Evolutionary conservation across 2,888 invertebrate genomes (phyloP).

Genomic region (Agrochola lota): DNA sequence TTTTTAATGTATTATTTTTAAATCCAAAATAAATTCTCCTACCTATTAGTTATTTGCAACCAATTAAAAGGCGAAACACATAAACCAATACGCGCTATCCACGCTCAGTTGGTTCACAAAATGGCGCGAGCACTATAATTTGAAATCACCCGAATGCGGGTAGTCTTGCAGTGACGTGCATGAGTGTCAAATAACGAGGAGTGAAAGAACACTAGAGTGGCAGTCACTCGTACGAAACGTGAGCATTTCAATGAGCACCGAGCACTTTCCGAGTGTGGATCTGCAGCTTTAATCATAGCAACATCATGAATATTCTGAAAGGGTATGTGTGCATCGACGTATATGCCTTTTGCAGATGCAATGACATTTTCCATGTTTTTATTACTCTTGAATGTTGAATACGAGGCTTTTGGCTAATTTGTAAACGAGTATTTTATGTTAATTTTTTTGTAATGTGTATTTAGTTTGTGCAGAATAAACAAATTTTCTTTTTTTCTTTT

Average conservation of each 20-base stretch:
- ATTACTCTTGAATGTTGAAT: too few species aligned
- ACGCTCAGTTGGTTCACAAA: constrained; percentile 48
- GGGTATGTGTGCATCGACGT: background rate
- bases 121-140: constrained; percentile 40
- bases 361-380: background rate
- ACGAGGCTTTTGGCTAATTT: too few species aligned
- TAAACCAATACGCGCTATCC: constrained; percentile 35
- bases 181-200: constrained; percentile 54
- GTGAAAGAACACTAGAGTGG: constrained; percentile 51
- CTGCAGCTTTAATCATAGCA: constrained; percentile 32
- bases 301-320: constrained; percentile 29
- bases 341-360: constrained; percentile 2
- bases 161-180: constrained; percentile 36
- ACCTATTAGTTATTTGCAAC: background rate
- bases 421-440: too few species aligned
- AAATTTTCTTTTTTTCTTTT: too few species aligned
- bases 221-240: constrained; percentile 42
- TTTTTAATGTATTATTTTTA: background rate
- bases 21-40: background rate
- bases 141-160: constrained; percentile 40
- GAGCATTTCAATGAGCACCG: constrained; percentile 54
- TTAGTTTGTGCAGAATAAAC: too few species aligned
- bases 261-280: constrained; percentile 18
- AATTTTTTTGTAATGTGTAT: too few species aligned
- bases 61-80: constrained; percentile 10